Conservation (phyloP, 2,888 invertebrate species). For the Scrobipalpa costella region DNA sequence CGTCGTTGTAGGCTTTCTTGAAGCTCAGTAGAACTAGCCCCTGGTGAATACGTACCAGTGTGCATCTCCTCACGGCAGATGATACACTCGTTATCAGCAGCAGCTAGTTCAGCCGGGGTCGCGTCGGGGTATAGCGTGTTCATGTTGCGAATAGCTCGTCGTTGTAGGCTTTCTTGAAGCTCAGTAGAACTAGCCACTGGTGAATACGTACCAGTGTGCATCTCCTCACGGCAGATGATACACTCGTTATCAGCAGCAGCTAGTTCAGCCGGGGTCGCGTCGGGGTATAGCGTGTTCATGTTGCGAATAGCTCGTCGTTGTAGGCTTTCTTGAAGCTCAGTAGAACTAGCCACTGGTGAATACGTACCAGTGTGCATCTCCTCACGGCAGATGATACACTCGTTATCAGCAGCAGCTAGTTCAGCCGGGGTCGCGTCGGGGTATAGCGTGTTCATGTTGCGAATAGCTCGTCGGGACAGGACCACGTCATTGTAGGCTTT, state of each 20-base stretch:
- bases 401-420: constrained; percentile 95
- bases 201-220: constrained; percentile 79
- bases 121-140: constrained; percentile 97
- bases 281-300: constrained; percentile 99
- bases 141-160: too few species aligned
- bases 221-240: constrained; percentile 97
- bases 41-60: too few species aligned
- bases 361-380: constrained; percentile 85
- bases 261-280: constrained; percentile 95
- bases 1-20: too few species aligned
- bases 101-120: too few species aligned
- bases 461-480: constrained; percentile 96
- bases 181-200: too few species aligned
- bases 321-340: too few species aligned
- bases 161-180: too few species aligned
- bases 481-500: constrained; percentile 99
- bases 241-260: constrained; percentile 99
- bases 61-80: constrained; percentile 97
- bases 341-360: too few species aligned
- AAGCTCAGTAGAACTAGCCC: too few species aligned
- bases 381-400: constrained; percentile 98
- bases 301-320: too few species aligned
- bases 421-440: constrained; percentile 97
- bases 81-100: constrained; percentile 99
- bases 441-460: constrained; percentile 98